Evolutionary conservation across 2,113 vertebrate species (phyloP).

Genomic region (Chaetodon trifascialis): DNA sequence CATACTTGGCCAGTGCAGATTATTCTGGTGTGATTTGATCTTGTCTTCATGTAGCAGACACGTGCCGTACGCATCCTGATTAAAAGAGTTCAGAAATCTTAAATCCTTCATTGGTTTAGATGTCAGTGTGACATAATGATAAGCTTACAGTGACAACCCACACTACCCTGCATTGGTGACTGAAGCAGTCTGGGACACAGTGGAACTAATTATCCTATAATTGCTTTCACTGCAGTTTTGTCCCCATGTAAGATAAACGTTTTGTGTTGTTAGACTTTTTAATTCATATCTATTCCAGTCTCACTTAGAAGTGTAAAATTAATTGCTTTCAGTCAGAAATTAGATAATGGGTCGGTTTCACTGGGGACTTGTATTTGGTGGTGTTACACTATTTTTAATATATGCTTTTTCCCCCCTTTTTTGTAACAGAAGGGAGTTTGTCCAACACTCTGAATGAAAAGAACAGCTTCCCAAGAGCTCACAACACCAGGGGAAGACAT

Average conservation of each 20-base stretch:
- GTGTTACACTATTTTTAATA: constrained; percentile 1
- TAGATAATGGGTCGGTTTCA: neutral
- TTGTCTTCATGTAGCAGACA: neutral
- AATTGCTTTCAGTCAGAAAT: neutral
- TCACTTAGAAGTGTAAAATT: neutral
- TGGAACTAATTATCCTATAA: neutral
- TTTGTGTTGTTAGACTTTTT: neutral
- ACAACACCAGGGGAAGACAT: constrained; percentile 91
- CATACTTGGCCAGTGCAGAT: neutral
- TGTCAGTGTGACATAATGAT: neutral
- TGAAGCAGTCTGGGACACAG: neutral
- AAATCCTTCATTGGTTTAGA: constrained; percentile 3
- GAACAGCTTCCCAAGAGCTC: constrained; percentile 92
- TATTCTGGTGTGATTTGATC: neutral
- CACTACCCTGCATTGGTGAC: neutral
- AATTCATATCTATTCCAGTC: neutral
- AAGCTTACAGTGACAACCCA: neutral
- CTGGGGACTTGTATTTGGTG: neutral
- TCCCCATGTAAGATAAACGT: neutral
- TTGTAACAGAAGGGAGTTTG: constrained; percentile 93
- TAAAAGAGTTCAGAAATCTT: neutral
- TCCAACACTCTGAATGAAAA: constrained; percentile 98
- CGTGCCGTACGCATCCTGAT: neutral
- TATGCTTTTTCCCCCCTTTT: neutral
- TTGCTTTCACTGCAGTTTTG: neutral